Evolutionary conservation across 2,888 invertebrate species (phyloP).

Genomic region (Scaeva pyrastri): DNA sequence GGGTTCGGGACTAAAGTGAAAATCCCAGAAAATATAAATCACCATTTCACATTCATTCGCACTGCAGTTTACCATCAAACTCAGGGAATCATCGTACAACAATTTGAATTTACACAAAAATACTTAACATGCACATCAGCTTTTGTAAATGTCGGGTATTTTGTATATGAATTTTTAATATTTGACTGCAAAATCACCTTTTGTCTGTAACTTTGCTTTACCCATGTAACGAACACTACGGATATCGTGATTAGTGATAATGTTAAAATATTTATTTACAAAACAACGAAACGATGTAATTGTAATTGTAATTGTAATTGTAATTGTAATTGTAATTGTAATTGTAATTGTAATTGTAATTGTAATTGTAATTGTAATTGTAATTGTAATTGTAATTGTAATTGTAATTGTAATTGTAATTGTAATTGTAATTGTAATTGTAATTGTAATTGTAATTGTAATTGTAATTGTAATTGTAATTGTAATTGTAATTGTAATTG

Average conservation of each 20-base stretch:
- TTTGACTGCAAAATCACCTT: slow-evolving; percentile 53
- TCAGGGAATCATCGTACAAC: background rate
- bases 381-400: no score
- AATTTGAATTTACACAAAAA: slow-evolving; percentile 31
- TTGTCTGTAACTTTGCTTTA: background rate
- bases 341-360: no score
- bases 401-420: no score
- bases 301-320: no score
- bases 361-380: no score
- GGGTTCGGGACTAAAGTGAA: background rate
- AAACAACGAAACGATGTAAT: no score
- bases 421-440: no score
- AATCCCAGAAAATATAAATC: slow-evolving; percentile 8
- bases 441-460: no score
- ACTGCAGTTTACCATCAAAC: background rate
- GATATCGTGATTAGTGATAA: background rate
- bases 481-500: no score
- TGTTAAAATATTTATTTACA: background rate
- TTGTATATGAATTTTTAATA: slow-evolving; percentile 61
- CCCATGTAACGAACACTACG: background rate
- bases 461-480: no score
- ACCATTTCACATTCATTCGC: slow-evolving; percentile 22
- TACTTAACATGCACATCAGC: slow-evolving; percentile 49
- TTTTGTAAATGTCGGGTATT: slow-evolving; percentile 43
- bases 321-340: no score